Conservation (phyloP, 2,888 invertebrate genomes). For the Andricus quercusramuli region DNA sequence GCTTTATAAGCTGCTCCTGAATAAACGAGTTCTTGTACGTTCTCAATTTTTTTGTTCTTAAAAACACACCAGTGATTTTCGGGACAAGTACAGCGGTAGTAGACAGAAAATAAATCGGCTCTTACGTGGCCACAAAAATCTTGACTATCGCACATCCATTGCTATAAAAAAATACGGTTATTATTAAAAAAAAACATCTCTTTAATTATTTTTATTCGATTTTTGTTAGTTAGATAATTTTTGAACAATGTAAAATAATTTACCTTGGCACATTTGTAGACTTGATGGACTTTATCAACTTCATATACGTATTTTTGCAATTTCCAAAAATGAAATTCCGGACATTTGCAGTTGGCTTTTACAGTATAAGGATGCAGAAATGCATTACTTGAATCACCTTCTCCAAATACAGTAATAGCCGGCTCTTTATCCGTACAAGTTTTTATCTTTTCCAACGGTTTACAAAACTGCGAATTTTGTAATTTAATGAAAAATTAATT, state of each 20-base stretch:
- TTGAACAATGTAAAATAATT: not conserved
- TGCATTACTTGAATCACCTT: conserved; percentile 77
- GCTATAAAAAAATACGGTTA: conserved; percentile 63
- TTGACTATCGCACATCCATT: conserved; percentile 80
- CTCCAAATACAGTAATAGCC: conserved; percentile 77
- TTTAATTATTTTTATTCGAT: too few relatives aligned
- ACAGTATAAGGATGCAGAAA: conserved; percentile 77
- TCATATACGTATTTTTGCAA: conserved; percentile 70
- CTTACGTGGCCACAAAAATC: conserved; percentile 84
- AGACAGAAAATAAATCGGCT: conserved; percentile 81
- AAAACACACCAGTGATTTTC: conserved; percentile 82
- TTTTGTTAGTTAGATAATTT: not conserved
- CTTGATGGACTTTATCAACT: conserved; percentile 67
- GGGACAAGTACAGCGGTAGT: conserved; percentile 84
- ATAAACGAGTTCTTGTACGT: conserved; percentile 81
- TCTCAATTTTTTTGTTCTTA: conserved; percentile 75
- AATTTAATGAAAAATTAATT: too few relatives aligned
- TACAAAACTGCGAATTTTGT: conserved; percentile 79
- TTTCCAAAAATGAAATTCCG: conserved; percentile 80
- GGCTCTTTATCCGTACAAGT: conserved; percentile 75
- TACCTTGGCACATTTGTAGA: conserved; percentile 79
- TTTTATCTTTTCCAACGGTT: conserved; percentile 77
- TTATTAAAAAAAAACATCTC: conserved; percentile 27
- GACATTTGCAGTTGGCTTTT: conserved; percentile 80
- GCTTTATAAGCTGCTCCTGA: conserved; percentile 82